These are phyloP conservation scores for Xanthorhoe spadicearia DNA, from an alignment of 2,888 invertebrate species.

Conservation along the genomic window DNA sequence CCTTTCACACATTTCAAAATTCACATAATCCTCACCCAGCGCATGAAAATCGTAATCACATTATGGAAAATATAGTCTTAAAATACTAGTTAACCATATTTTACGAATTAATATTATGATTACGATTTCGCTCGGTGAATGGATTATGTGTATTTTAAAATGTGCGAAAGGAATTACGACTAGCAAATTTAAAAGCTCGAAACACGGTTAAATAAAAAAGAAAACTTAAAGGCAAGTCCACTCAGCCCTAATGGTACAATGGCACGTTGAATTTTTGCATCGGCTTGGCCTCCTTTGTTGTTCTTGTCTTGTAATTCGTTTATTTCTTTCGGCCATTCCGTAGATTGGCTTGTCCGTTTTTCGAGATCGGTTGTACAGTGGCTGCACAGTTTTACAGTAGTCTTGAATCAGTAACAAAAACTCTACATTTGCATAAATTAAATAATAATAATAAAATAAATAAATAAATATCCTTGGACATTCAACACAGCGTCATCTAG, in stretches of 20 bases:
- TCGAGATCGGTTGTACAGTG: slow-evolving; percentile 35
- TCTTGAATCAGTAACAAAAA: neutral
- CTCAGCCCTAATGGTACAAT: slow-evolving; percentile 62
- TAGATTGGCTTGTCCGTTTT: slow-evolving; percentile 42
- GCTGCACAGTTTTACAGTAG: slow-evolving; percentile 18
- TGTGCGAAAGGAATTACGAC: no score
- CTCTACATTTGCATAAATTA: neutral
- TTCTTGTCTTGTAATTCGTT: slow-evolving; percentile 53
- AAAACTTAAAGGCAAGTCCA: slow-evolving; percentile 54
- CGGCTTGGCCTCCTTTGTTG: slow-evolving; percentile 50
- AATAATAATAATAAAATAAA: no score
- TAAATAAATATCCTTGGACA: no score
- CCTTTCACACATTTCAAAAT: no score
- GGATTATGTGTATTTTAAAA: no score
- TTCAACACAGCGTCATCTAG: no score
- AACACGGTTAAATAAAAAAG: slow-evolving; percentile 29
- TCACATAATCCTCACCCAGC: no score
- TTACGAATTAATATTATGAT: no score
- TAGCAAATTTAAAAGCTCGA: slow-evolving; percentile 9
- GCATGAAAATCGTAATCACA: no score
- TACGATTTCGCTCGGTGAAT: no score
- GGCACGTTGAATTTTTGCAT: slow-evolving; percentile 58
- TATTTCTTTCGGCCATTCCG: slow-evolving; percentile 44
- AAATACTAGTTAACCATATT: no score
- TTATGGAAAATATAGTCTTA: no score